Conservation (phyloP, 2,888 invertebrate genomes). For the Elysia crispata region DNA sequence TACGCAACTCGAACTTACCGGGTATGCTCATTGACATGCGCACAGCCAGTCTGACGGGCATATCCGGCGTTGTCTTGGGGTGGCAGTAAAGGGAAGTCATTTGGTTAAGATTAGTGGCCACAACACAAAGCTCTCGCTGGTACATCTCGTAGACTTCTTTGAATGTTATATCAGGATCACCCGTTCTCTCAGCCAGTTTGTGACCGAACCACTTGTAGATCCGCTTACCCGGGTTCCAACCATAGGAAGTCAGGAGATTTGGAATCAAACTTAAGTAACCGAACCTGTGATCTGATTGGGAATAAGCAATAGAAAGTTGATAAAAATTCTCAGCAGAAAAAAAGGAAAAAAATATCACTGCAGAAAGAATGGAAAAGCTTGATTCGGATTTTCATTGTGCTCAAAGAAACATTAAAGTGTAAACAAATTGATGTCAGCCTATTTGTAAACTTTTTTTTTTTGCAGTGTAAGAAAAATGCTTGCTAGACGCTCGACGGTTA, state of each 20-base stretch:
- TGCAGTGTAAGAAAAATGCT: too few relatives aligned
- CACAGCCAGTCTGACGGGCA: constrained; percentile 71
- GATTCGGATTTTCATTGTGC: too few relatives aligned
- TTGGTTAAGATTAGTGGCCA: constrained; percentile 74
- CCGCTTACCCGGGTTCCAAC: constrained; percentile 70
- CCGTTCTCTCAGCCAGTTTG: constrained; percentile 59
- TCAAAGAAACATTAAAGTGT: too few relatives aligned
- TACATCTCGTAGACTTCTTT: constrained; percentile 62
- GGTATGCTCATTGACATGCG: constrained; percentile 75
- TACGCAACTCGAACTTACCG: constrained; percentile 56
- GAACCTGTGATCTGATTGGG: constrained; percentile 59
- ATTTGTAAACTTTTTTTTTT: too few relatives aligned
- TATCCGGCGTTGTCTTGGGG: constrained; percentile 74
- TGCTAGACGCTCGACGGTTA: too few relatives aligned
- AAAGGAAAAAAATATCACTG: too few relatives aligned
- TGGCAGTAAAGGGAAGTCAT: constrained; percentile 74
- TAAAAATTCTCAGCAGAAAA: too few relatives aligned
- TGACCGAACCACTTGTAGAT: constrained; percentile 71
- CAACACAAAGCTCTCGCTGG: constrained; percentile 71
- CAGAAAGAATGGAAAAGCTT: too few relatives aligned
- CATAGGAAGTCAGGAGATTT: constrained; percentile 65
- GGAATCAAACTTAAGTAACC: constrained; percentile 68
- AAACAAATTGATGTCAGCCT: too few relatives aligned
- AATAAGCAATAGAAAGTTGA: neutral
- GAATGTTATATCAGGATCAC: constrained; percentile 63